phyloP scores from a whole-genome alignment of 1,140 invertebrate species.

The Pseudomyrmex cubaensis region DNA sequence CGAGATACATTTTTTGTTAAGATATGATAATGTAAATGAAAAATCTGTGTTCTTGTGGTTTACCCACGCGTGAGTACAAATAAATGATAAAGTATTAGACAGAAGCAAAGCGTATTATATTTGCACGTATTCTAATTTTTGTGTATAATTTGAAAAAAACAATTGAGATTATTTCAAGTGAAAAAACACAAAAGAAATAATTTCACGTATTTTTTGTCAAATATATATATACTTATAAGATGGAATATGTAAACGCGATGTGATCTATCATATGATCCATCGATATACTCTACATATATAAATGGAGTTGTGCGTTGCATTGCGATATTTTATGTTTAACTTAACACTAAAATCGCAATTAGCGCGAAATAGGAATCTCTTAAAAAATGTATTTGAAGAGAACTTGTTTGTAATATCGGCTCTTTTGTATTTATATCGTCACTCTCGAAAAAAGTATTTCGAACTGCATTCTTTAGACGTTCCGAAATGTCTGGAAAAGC shows the following conservation, averaged over 20 bases:
- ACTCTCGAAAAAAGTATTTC: too few relatives aligned
- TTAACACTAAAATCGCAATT: too few relatives aligned
- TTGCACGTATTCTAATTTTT: background rate
- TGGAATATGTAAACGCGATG: constrained; percentile 27
- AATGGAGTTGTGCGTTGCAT: background rate
- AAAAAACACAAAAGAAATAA: background rate
- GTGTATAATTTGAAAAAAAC: background rate
- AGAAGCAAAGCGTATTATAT: background rate
- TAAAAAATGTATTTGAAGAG: too few relatives aligned
- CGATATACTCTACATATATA: background rate
- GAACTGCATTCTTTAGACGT: too few relatives aligned
- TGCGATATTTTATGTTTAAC: background rate
- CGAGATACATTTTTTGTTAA: too few relatives aligned
- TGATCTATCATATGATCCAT: background rate
- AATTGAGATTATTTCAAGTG: background rate
- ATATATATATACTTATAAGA: background rate
- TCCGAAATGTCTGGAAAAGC: too few relatives aligned
- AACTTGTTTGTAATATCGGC: too few relatives aligned
- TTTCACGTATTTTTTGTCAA: background rate
- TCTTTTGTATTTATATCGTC: too few relatives aligned
- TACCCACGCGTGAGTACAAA: too few relatives aligned
- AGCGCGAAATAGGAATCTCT: too few relatives aligned
- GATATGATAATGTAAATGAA: too few relatives aligned
- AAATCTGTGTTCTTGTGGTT: too few relatives aligned
- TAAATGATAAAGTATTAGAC: background rate